Evolutionary conservation across 2,888 invertebrate species (phyloP), one percentile per base, ranked within the genome.

Genomic region (Seira sanloemensis): DNA sequence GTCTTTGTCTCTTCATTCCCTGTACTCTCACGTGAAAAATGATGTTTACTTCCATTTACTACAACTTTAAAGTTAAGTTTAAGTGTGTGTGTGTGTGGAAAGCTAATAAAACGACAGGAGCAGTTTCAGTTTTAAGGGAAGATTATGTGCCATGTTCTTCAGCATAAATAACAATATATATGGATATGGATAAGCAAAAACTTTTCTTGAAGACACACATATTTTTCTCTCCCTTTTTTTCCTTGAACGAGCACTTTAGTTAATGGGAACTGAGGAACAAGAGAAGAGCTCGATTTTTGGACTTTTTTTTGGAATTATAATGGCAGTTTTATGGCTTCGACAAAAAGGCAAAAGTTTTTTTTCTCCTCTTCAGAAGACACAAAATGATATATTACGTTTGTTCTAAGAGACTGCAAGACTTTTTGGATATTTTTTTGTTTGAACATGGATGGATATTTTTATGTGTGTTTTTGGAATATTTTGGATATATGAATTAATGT

Each of bases 321-420:
- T 82, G 83, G 83, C 83, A 83, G 83, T 78, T 83, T 83, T 83
- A 83, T 83, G 77, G 73, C 77, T 77, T 83, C 25, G 46, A 77
- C 62, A 62, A 27, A 72, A 83, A 72, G 50, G 65, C 25, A 76
- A 83, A 67, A 12, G 4, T 37, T 37, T 50, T 50, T 50, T 50
- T 50, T 54, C n/a, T n/a, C n/a, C n/a, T n/a, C n/a, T 80, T 81
- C 65, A 69, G 50, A 46, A 50, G 69, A 69, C 71, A 62, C 65
- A 72, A 71, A 77, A 69, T 77, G 77, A 77, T 72, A 78, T 78
- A 72, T 58, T 62, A 19, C 19, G 2, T 46, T 71, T 72, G 24
- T 68, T 66, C n/a, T n/a, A n/a, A n/a, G n/a, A n/a, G n/a, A n/a
- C 50, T 50, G 16, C 16, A 50, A 7, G 5, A 12, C 16, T 62